Percentiles rank a stretch among this genome's conserved stretches.
phyloP scores from a whole-genome alignment of 2,888 invertebrate genomes.

The Xanthia togata region DNA sequence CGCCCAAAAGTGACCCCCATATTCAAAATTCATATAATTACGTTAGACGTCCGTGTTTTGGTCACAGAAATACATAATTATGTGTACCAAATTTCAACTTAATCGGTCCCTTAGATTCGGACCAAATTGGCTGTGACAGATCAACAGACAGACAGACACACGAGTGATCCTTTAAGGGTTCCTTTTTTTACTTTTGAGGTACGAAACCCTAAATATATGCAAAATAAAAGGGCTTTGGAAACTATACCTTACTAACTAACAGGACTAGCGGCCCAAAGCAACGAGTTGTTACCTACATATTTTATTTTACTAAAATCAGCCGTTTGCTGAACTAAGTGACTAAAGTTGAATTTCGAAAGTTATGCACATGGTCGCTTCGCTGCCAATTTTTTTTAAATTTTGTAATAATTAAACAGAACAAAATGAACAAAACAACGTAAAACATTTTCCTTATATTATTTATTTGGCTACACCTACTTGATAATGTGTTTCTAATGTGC shows the following conservation, averaged over 20 bases:
- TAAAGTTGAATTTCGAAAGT: not conserved
- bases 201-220: not conserved
- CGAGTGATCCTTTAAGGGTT: no score
- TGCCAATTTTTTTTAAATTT: not conserved
- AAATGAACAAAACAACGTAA: constrained; percentile 11
- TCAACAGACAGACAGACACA: no score
- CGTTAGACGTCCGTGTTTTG: no score
- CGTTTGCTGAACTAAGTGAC: not conserved
- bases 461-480: constrained; percentile 9
- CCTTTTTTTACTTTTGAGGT: no score
- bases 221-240: not conserved
- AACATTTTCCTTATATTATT: not conserved
- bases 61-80: no score
- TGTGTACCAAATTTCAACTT: no score
- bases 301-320: not conserved
- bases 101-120: no score
- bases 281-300: no score
- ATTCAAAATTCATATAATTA: no score
- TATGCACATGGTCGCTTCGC: not conserved
- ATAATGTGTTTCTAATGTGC: not conserved
- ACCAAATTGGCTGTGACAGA: no score
- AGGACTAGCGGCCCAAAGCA: not conserved
- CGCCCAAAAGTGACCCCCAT: no score
- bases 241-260: not conserved
- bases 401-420: not conserved